Percentiles rank a stretch among this genome's conserved stretches.
Evolutionary conservation across 2,113 vertebrate species (phyloP).

Genomic region (Dicentrarchus labrax): DNA sequence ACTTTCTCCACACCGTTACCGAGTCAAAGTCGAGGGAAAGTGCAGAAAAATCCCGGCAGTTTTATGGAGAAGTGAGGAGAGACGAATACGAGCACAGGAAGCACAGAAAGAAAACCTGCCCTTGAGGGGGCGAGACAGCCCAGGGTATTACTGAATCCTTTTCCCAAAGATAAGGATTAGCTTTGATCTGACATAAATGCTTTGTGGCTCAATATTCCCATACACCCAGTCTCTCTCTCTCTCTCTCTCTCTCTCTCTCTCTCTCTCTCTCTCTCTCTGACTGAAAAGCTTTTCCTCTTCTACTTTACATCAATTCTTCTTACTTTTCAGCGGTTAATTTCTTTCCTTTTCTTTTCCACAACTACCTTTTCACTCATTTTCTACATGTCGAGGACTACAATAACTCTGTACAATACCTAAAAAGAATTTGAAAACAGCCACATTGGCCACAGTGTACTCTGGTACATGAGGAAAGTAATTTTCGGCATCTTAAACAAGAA

Average conservation of each 20-base stretch:
- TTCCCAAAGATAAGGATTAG: slow-evolving; percentile 77
- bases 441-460: background rate
- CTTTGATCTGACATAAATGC: slow-evolving; percentile 82
- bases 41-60: slow-evolving; percentile 30
- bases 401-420: background rate
- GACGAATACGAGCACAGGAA: slow-evolving; percentile 8
- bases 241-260: background rate
- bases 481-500: too few relatives aligned
- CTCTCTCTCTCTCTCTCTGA: slow-evolving; percentile 29
- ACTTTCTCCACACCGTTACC: slow-evolving; percentile 45
- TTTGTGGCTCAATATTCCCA: slow-evolving; percentile 78
- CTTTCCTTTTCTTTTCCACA: background rate
- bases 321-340: slow-evolving; percentile 1
- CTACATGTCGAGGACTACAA: background rate
- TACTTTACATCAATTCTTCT: slow-evolving; percentile 42
- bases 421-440: background rate
- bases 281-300: slow-evolving; percentile 37
- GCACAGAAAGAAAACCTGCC: slow-evolving; percentile 42
- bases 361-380: background rate
- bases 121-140: slow-evolving; percentile 56
- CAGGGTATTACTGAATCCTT: slow-evolving; percentile 69
- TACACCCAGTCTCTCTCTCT: slow-evolving; percentile 29
- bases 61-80: slow-evolving; percentile 30
- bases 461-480: too few relatives aligned
- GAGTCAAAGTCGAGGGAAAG: slow-evolving; percentile 51